Evolutionary conservation across 1,140 invertebrate species (phyloP), one percentile per base, ranked within the genome.

Genomic region (Nephila pilipes): DNA sequence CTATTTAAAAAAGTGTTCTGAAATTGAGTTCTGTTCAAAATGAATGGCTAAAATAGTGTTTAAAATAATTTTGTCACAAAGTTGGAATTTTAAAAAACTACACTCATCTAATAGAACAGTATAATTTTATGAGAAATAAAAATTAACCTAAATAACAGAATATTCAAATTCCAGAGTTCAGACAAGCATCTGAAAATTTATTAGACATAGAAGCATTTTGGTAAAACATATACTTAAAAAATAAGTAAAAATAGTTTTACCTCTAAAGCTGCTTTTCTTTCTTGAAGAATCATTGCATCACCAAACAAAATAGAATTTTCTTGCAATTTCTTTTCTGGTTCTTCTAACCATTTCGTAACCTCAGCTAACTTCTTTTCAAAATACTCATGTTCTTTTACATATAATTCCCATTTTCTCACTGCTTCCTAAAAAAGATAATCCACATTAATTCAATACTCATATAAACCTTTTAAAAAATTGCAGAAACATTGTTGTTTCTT

Each of bases 221-320:
- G n/a, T 65, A n/a, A 25, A 14, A 65, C 5, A 65, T 65, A n/a
- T 2, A 25, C 5, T 25, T 10, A n/a, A n/a, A 10, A 20, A 65
- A 29, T 10, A n/a, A n/a, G 10, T n/a, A 8, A 63, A 5, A n/a
- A 63, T 10, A 63, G 6, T 63, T n/a, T 10, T n/a, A 95, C 94
- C 69, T 97, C 97, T 81, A 99, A 96, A 94, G 97, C 97, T 83
- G 97, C 97, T 94, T 98, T 97, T 94, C 98, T 97, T 93, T 97
- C 97, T 96, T 99, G 98, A 22, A 99, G 95, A 57, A 98, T 96
- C 75, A 97, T 96, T 92, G 98, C 96, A 95, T 99, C 98, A 10
- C 98, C 98, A 54, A 98, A 97, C 91, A 99, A 97, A 95, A 98
- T 97, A 95, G 97, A 97, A 92, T 98, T 96, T 90, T 97, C 97